phyloP scores from a whole-genome alignment of 2,797 vertebrate genomes.

The Buphagus erythrorhynchus region DNA sequence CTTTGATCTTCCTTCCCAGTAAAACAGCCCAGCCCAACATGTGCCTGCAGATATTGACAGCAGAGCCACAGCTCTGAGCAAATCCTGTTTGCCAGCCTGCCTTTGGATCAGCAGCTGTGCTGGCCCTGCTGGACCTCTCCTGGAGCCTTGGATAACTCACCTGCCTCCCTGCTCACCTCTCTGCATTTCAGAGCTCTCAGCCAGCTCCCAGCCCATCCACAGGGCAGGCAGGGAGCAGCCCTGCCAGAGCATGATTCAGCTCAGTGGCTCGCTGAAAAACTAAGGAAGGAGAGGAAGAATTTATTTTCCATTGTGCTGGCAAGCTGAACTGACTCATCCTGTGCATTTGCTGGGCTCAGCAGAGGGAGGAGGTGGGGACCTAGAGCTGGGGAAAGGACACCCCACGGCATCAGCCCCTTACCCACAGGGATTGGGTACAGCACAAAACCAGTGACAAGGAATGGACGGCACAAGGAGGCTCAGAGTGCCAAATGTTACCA shows the following conservation, averaged over 20 bases:
- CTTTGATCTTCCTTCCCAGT: slow-evolving; percentile 29
- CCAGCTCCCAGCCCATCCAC: background rate
- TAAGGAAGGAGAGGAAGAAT: background rate
- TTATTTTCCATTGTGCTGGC: background rate
- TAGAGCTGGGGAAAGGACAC: background rate
- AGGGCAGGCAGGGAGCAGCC: background rate
- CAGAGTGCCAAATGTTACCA: background rate
- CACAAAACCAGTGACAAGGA: accelerated
- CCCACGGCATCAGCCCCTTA: accelerated
- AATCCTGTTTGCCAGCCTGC: background rate
- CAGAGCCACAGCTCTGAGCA: background rate
- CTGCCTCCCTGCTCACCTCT: background rate
- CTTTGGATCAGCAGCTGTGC: background rate
- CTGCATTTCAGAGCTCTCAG: background rate
- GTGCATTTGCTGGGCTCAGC: background rate
- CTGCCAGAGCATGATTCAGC: background rate
- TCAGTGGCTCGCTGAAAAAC: background rate
- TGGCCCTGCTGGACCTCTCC: background rate
- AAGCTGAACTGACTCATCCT: background rate
- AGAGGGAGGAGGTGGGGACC: background rate
- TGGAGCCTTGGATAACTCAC: background rate
- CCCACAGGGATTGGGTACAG: accelerated
- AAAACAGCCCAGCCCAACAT: background rate
- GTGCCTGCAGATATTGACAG: background rate
- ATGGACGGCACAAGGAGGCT: background rate